phyloP scores from a whole-genome alignment of 2,113 vertebrate genomes.

The Eptatretus burgeri region DNA sequence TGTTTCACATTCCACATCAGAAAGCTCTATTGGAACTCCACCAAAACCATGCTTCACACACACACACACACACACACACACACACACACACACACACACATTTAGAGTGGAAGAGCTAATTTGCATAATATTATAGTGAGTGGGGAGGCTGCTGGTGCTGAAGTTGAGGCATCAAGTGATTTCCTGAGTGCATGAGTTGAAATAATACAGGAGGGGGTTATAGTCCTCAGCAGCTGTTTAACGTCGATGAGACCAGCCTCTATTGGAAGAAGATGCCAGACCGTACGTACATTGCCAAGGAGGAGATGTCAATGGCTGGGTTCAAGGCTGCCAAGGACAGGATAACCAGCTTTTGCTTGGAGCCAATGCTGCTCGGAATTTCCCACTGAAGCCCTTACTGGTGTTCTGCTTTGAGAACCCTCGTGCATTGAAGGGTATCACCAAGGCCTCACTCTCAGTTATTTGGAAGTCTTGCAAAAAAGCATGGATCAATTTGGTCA shows the following conservation, averaged over 20 bases:
- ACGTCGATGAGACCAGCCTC: background rate
- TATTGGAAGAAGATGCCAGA: constrained; percentile 1
- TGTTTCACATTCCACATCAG: too few relatives aligned
- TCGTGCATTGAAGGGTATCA: background rate
- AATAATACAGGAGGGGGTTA: background rate
- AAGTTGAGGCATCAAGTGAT: background rate
- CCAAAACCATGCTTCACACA: too few relatives aligned
- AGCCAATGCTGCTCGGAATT: background rate
- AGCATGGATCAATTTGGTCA: background rate
- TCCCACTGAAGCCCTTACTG: background rate
- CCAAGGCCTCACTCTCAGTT: background rate
- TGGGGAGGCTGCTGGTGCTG: background rate
- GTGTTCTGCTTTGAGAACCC: background rate
- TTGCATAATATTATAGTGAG: background rate
- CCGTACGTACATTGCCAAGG: background rate
- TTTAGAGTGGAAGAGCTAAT: background rate
- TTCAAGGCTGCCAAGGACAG: constrained; percentile 3
- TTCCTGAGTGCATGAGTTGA: background rate
- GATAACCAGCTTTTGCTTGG: background rate
- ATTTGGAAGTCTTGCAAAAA: background rate
- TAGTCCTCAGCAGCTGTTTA: background rate
- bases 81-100: too few relatives aligned
- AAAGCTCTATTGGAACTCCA: too few relatives aligned
- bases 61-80: too few relatives aligned
- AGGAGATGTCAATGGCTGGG: background rate